Evolutionary conservation across 2,797 vertebrate genomes (phyloP), one percentile per base, ranked within the genome.

Genomic region (Mallotus villosus): DNA sequence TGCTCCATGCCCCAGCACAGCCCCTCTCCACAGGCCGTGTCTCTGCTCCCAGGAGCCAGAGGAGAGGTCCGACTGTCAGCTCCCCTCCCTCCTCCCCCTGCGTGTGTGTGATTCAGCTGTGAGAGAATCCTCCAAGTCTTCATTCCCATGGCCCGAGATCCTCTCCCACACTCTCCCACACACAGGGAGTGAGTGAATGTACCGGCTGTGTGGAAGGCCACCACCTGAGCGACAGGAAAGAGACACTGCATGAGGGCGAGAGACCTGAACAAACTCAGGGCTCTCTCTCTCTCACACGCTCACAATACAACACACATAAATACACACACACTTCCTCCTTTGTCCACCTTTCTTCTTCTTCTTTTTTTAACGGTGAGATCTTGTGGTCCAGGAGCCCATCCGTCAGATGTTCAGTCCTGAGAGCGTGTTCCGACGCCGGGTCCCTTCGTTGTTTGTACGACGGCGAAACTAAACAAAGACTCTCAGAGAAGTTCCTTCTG

Each of bases 31-130:
- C 81, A 73, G 70, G 75, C 59, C 74, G 63, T 67, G 86, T 84
- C 84, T 82, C 79, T 74, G 79, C 59, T 78, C 63, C 67, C 79
- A 74, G 82, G 80, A 51, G 57, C 80, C 74, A 82, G 65, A 68
- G 81, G 79, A 86, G 80, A 86, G 83, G 60, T 63, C 63, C 27
- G 74, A 41, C 63, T 62, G 27, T 53, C 32, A 14, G 16, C 72
- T 12, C 71, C 63, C 79, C 80, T 66, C 69, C 60, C 55, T 32
- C 37, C 55, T 12, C 41, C 37, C 62, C 57, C 29, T 72, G 32
- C 1, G 32, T 34, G 32, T 8, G 32, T 34, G 77, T 17, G 68
- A 49, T 49, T 7, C 19, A 67, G 12, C 6, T 74, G 72, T 79
- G 76, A 69, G 81, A 82, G 67, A 68, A 27, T 70, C 8, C 34